Conservation (phyloP, 2,797 vertebrate species). For the Neosilurus hyrtlii region DNA sequence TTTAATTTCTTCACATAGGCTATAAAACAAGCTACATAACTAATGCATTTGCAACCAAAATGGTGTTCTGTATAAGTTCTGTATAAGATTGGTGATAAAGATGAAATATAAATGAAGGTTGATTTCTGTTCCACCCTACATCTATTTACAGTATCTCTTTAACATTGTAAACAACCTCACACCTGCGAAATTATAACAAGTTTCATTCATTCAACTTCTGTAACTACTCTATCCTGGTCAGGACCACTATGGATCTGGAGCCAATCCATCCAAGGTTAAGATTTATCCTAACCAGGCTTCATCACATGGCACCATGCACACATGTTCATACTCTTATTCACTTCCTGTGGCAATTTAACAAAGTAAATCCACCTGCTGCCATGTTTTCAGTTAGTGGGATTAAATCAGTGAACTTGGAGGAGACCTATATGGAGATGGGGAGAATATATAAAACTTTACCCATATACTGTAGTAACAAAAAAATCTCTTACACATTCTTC, state of each 20-base stretch:
- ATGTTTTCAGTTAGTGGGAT: not conserved
- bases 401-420: not conserved
- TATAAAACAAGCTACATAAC: not conserved
- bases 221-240: not conserved
- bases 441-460: not conserved
- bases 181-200: not conserved
- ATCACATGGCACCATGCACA: not conserved
- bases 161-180: not conserved
- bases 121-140: not conserved
- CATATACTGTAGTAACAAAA: not conserved
- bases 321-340: not conserved
- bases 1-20: constrained; percentile 2
- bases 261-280: not conserved
- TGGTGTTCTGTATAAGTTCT: not conserved
- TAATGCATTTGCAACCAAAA: not conserved
- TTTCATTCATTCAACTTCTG: not conserved
- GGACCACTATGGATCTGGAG: not conserved
- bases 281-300: not conserved
- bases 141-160: not conserved
- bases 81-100: not conserved
- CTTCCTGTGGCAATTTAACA: not conserved
- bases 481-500: not conserved
- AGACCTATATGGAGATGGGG: not conserved
- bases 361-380: not conserved
- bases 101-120: not conserved